phyloP scores from a whole-genome alignment of 2,113 vertebrate species.

The Entomyzon cyanotis region DNA sequence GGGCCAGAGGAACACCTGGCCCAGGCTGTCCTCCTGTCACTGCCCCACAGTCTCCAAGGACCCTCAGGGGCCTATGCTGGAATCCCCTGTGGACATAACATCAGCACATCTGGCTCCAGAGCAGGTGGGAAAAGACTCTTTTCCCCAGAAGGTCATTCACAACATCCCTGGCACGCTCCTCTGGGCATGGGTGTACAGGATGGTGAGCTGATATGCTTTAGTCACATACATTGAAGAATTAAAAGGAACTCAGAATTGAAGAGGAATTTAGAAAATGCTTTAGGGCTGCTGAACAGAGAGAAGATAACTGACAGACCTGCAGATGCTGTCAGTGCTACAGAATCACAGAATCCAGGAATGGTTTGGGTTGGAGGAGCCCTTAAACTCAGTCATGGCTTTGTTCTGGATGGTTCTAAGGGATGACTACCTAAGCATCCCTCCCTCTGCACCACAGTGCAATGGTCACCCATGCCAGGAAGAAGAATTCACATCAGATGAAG shows the following conservation, averaged over 20 bases:
- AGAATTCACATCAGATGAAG: background rate
- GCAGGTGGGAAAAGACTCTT: background rate
- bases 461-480: background rate
- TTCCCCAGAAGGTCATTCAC: background rate
- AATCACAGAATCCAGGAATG: background rate
- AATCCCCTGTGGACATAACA: background rate
- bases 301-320: background rate
- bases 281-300: background rate
- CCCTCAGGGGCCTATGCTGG: background rate
- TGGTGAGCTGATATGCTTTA: no score
- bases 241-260: background rate
- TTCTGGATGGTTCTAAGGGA: background rate
- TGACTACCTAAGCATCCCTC: background rate
- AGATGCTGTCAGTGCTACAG: background rate
- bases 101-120: background rate
- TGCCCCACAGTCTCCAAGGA: background rate
- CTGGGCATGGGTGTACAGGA: rapidly evolving
- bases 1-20: background rate
- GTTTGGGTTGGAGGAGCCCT: background rate
- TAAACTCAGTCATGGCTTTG: background rate
- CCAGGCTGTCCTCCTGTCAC: background rate
- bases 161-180: background rate
- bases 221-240: background rate
- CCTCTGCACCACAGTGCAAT: rapidly evolving
- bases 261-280: background rate